These are phyloP conservation scores for Drosophila micromelanica DNA, from an alignment of 1,140 invertebrate species.

Conservation along the genomic window DNA sequence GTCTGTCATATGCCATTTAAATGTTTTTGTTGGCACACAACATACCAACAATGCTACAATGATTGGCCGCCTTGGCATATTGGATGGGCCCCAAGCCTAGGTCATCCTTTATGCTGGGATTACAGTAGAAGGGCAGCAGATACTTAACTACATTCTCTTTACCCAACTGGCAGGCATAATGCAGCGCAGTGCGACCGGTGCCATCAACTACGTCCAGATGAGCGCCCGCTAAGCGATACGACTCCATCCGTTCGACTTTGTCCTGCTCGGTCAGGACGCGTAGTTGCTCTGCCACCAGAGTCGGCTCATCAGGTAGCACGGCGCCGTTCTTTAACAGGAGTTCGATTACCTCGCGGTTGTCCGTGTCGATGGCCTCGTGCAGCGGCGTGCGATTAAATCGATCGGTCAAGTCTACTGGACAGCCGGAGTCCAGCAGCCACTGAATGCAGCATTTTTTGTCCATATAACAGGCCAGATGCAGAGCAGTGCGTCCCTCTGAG, in stretches of 20 bases:
- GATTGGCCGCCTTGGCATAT: conserved; percentile 82
- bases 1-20: neutral
- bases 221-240: conserved; percentile 87
- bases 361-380: conserved; percentile 87
- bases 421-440: conserved; percentile 90
- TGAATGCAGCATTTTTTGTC: conserved; percentile 85
- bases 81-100: conserved; percentile 85
- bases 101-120: conserved; percentile 81
- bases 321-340: conserved; percentile 87
- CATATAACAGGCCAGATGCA: conserved; percentile 91
- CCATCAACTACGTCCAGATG: conserved; percentile 86
- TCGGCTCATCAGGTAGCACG: conserved; percentile 85
- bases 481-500: conserved; percentile 91
- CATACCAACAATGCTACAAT: conserved; percentile 42
- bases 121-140: conserved; percentile 84
- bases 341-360: conserved; percentile 87
- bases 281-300: conserved; percentile 86
- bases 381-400: conserved; percentile 87
- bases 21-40: conserved; percentile 22
- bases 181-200: conserved; percentile 87
- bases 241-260: conserved; percentile 86
- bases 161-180: conserved; percentile 86
- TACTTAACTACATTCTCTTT: conserved; percentile 80
- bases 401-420: conserved; percentile 89
- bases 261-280: conserved; percentile 86